phyloP scores from a whole-genome alignment of 2,888 invertebrate species.

The Anarsia innoxiella region DNA sequence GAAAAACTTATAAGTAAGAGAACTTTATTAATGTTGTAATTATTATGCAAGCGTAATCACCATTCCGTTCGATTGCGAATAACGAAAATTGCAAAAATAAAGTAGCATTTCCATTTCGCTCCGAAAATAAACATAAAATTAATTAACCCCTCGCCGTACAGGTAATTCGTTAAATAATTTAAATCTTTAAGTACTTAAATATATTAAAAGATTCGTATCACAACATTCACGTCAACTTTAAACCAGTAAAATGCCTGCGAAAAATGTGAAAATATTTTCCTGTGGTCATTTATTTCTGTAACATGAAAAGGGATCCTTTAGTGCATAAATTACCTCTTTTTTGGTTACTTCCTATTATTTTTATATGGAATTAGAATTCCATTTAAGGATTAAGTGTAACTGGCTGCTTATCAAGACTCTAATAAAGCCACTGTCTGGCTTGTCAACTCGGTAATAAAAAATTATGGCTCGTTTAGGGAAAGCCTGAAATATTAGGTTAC shows the following conservation, averaged over 20 bases:
- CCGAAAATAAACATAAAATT: slow-evolving; percentile 2
- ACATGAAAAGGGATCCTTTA: slow-evolving; percentile 30
- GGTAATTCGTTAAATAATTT: slow-evolving; percentile 29
- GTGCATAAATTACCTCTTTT: slow-evolving; percentile 37
- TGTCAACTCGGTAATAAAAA: not conserved
- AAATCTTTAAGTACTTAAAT: slow-evolving; percentile 28
- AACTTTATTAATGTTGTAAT: no score
- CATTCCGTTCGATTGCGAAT: slow-evolving; percentile 1
- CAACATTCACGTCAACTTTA: slow-evolving; percentile 30
- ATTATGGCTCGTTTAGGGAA: no score
- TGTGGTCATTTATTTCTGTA: slow-evolving; percentile 32
- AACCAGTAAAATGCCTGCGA: slow-evolving; percentile 22
- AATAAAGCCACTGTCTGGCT: not conserved
- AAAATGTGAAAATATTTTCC: slow-evolving; percentile 26
- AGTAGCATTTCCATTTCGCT: not conserved
- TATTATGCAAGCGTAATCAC: no score
- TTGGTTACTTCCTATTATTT: slow-evolving; percentile 27
- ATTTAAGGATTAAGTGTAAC: slow-evolving; percentile 14
- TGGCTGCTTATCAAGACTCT: slow-evolving; percentile 1
- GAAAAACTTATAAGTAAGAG: no score
- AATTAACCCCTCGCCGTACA: slow-evolving; percentile 14
- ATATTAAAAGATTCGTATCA: slow-evolving; percentile 32
- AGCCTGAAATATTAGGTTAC: no score
- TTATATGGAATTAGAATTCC: slow-evolving; percentile 19
- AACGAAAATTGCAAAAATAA: slow-evolving; percentile 2